These are phyloP conservation scores for Anguilla anguilla DNA, from an alignment of 2,797 vertebrate genomes.

Conservation along the genomic window DNA sequence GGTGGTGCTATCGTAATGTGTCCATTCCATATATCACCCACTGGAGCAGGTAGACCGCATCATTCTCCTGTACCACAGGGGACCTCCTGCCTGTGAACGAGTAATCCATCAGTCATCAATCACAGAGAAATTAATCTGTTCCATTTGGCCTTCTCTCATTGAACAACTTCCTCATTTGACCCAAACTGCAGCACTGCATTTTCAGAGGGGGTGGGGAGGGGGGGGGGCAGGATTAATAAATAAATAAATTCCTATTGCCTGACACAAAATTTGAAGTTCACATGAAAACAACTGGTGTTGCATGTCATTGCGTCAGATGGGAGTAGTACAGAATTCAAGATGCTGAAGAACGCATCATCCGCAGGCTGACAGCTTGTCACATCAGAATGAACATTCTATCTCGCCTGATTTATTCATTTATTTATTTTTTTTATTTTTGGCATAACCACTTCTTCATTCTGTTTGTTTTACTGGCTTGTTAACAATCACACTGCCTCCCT, in stretches of 20 bases:
- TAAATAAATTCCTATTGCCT: constrained; percentile 63
- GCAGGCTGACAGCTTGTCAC: constrained; percentile 56
- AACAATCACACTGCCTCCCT: background rate
- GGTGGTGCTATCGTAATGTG: background rate
- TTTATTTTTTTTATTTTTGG: constrained; percentile 23
- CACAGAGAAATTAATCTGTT: background rate
- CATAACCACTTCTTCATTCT: constrained; percentile 26
- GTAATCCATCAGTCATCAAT: background rate
- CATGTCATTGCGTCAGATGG: constrained; percentile 77
- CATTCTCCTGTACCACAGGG: background rate
- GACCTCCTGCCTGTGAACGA: background rate
- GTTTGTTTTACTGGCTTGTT: constrained; percentile 10
- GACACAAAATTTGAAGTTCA: constrained; percentile 76
- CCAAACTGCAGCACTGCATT: constrained; percentile 38
- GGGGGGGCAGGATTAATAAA: constrained; percentile 56
- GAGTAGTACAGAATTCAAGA: constrained; percentile 62
- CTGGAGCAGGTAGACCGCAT: background rate
- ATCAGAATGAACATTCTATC: constrained; percentile 50
- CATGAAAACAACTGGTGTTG: constrained; percentile 72
- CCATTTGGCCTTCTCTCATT: background rate
- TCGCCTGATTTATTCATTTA: constrained; percentile 45
- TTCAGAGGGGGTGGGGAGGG: constrained; percentile 45
- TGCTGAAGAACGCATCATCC: constrained; percentile 60
- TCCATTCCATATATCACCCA: background rate
- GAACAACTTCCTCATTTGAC: constrained; percentile 38